Conservation (phyloP, 92 coral and sea anemone species). For the Isaurus tuberculatus region DNA sequence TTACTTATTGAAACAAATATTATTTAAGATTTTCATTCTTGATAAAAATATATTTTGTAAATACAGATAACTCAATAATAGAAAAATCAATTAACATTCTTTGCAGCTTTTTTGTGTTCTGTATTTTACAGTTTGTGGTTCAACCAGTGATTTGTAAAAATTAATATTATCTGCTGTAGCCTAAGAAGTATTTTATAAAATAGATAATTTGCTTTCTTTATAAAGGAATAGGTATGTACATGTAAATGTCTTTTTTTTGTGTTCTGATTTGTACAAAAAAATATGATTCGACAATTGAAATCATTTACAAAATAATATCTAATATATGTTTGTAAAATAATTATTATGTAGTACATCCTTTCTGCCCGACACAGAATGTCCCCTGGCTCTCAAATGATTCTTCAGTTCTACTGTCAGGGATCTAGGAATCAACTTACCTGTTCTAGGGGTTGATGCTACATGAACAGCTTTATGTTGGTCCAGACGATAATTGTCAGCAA, state of each 20-base stretch:
- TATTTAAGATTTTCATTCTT: too few species aligned
- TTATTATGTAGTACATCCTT: conserved; percentile 27
- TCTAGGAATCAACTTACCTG: conserved; percentile 29
- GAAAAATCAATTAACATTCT: too few species aligned
- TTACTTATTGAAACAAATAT: too few species aligned
- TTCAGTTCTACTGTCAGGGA: conserved; percentile 1
- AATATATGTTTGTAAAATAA: too few species aligned
- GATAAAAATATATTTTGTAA: too few species aligned
- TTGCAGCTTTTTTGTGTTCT: not conserved
- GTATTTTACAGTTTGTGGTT: not conserved
- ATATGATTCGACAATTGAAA: too few species aligned
- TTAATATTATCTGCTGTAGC: not conserved
- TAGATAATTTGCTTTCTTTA: not conserved
- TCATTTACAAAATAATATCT: too few species aligned
- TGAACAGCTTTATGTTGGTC: conserved; percentile 6
- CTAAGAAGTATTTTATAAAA: not conserved
- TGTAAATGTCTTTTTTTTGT: not conserved
- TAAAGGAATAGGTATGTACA: not conserved
- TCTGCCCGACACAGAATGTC: conserved; percentile 28
- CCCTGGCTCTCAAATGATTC: conserved; percentile 9
- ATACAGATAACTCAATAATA: too few species aligned
- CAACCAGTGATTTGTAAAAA: not conserved
- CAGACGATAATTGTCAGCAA: conserved; percentile 13
- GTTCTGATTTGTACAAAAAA: too few species aligned
- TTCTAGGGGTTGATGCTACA: not conserved